Conservation (phyloP, 1,140 invertebrate species). For the Trachymyrmex septentrionalis region DNA sequence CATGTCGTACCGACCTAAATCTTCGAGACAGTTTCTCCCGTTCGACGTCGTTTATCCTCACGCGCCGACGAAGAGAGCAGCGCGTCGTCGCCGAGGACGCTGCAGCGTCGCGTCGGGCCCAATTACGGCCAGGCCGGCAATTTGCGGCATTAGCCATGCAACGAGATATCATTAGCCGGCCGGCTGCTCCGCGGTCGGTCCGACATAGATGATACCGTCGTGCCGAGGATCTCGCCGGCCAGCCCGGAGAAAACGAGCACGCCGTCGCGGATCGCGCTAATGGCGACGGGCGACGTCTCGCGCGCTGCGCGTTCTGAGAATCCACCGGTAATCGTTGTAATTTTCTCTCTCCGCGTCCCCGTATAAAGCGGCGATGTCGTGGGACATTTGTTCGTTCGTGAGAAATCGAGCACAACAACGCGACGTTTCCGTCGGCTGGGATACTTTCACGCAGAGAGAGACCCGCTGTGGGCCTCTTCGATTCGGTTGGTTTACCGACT, state of each 20-base stretch:
- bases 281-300: slow-evolving; percentile 37
- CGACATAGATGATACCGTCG: slow-evolving; percentile 43
- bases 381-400: slow-evolving; percentile 33
- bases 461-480: not conserved
- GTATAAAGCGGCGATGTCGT: slow-evolving; percentile 59
- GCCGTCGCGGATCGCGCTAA: slow-evolving; percentile 7
- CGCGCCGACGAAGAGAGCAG: not conserved
- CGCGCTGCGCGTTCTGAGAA: slow-evolving; percentile 64
- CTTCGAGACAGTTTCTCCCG: not conserved
- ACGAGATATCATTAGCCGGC: slow-evolving; percentile 61
- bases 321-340: slow-evolving; percentile 67
- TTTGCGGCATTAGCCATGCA: slow-evolving; percentile 60
- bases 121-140: slow-evolving; percentile 49
- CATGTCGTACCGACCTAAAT: slow-evolving; percentile 13
- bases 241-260: slow-evolving; percentile 15
- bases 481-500: not conserved
- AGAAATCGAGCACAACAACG: slow-evolving; percentile 47
- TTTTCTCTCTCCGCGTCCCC: slow-evolving; percentile 66
- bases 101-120: slow-evolving; percentile 9
- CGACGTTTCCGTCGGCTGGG: not conserved
- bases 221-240: not conserved
- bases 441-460: slow-evolving; percentile 10
- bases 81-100: not conserved
- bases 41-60: not conserved
- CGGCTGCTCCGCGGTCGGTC: not conserved